Percentiles rank a stretch among this genome's conserved stretches.
These are phyloP conservation scores for Botia kubotai DNA, from an alignment of 2,797 vertebrate genomes.

Conservation along the genomic window DNA sequence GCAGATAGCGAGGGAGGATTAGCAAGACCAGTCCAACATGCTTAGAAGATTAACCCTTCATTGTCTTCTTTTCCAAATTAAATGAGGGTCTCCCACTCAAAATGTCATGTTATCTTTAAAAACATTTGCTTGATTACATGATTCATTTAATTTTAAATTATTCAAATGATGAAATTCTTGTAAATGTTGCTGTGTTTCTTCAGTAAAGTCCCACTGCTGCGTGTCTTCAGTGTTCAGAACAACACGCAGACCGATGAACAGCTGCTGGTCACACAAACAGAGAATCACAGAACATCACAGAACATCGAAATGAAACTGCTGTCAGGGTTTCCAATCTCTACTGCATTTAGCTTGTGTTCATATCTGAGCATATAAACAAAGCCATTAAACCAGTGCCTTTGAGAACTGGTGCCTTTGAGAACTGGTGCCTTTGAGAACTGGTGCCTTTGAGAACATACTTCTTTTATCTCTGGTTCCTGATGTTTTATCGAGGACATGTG, in stretches of 20 bases:
- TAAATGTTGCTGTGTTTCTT: neutral
- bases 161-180: neutral
- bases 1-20: slow-evolving; percentile 8
- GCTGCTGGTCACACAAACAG: neutral
- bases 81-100: too few relatives aligned
- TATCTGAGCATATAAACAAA: neutral
- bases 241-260: neutral
- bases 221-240: neutral
- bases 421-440: too few relatives aligned
- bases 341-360: slow-evolving; percentile 23
- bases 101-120: too few relatives aligned
- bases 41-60: slow-evolving; percentile 38
- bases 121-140: too few relatives aligned
- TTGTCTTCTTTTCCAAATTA: neutral
- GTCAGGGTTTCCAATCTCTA: slow-evolving; percentile 16
- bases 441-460: neutral
- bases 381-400: neutral
- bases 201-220: neutral
- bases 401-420: too few relatives aligned
- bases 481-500: neutral
- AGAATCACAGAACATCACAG: neutral
- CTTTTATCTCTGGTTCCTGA: neutral
- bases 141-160: too few relatives aligned
- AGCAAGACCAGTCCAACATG: slow-evolving; percentile 27
- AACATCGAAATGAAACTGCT: neutral